phyloP scores from a whole-genome alignment of 2,113 vertebrate species.

The Indri indri region DNA sequence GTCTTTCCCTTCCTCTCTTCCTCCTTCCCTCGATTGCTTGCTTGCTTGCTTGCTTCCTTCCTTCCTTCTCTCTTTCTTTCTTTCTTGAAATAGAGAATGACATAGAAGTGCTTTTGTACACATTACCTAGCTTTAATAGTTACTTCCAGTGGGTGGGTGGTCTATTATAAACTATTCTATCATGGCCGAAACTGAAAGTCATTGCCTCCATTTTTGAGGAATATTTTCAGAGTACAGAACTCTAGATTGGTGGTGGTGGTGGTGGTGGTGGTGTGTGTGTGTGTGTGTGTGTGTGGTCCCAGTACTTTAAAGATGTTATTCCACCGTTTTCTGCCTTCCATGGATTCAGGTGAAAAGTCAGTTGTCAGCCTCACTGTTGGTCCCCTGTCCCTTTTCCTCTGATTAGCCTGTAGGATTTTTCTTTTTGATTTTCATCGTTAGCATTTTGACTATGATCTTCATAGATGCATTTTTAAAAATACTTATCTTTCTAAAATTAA shows the following conservation, averaged over 20 bases:
- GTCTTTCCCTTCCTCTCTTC: no score
- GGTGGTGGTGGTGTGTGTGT: neutral
- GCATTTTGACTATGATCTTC: neutral
- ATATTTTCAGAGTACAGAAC: neutral
- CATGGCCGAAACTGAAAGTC: neutral
- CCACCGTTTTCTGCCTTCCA: neutral
- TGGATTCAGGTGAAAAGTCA: neutral
- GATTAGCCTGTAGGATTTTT: neutral
- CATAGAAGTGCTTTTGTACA: neutral
- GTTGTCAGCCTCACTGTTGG: neutral
- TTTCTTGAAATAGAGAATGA: no score
- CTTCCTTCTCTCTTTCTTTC: no score
- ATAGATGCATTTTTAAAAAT: neutral
- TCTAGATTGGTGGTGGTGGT: no score
- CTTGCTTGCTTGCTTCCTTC: no score
- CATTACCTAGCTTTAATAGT: neutral
- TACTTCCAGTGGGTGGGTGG: neutral
- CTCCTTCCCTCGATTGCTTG: no score
- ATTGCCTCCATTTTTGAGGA: neutral
- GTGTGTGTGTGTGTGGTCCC: neutral
- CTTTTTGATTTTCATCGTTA: neutral
- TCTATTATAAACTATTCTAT: neutral
- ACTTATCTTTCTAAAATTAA: neutral
- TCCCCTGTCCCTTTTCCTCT: neutral
- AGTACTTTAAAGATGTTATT: neutral